phyloP scores from a whole-genome alignment of 2,113 vertebrate species.

The Xiphias gladius region DNA sequence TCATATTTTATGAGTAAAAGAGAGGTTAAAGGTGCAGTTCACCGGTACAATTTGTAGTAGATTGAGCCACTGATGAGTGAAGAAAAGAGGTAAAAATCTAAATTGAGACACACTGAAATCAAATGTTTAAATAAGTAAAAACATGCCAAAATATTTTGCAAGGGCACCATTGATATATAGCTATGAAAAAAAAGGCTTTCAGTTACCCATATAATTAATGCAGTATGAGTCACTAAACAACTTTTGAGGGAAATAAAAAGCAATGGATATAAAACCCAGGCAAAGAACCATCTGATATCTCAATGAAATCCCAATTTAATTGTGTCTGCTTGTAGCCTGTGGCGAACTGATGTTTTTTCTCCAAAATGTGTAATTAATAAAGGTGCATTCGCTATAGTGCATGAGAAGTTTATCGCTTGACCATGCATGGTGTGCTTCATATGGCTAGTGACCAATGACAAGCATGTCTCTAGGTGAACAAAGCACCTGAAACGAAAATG shows the following conservation, averaged over 20 bases:
- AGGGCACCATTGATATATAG: not conserved
- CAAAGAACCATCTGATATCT: slow-evolving; percentile 37
- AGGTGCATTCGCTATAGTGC: not conserved
- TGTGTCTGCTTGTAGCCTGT: slow-evolving; percentile 2
- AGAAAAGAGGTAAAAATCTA: not conserved
- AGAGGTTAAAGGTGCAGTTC: slow-evolving; percentile 18
- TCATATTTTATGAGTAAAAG: slow-evolving; percentile 15
- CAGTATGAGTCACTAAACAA: slow-evolving; percentile 18
- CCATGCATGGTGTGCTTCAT: not conserved
- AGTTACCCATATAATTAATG: slow-evolving; percentile 11
- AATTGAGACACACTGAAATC: slow-evolving; percentile 4
- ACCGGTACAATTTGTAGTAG: not conserved
- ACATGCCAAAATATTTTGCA: not conserved
- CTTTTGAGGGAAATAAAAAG: slow-evolving; percentile 14
- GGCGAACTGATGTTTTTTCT: slow-evolving; percentile 18
- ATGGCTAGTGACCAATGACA: no score
- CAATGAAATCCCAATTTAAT: slow-evolving; percentile 41
- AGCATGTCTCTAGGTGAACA: no score
- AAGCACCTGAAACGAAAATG: no score
- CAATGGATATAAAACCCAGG: slow-evolving; percentile 9
- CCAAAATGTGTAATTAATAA: slow-evolving; percentile 19
- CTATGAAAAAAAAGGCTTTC: not conserved
- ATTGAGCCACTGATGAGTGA: not conserved
- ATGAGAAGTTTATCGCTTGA: not conserved
- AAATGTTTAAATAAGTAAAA: slow-evolving; percentile 11